Percentiles rank a stretch among this genome's conserved stretches.
phyloP scores from a whole-genome alignment of 2,797 vertebrate genomes.

The Syncerus caffer region DNA sequence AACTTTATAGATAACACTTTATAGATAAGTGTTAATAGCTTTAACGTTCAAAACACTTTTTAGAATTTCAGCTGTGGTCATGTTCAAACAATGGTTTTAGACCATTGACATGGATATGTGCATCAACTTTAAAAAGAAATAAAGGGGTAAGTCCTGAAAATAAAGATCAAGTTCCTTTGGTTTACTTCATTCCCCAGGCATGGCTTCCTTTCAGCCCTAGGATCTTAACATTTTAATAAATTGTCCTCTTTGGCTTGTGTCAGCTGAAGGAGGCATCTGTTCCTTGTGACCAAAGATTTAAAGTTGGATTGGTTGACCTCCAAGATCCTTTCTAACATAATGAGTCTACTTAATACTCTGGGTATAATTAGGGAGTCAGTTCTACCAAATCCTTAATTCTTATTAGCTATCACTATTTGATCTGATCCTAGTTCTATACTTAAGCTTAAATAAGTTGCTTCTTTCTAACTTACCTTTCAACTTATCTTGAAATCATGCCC shows the following conservation, averaged over 20 bases:
- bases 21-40: not conserved
- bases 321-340: not conserved
- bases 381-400: not conserved
- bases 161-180: not conserved
- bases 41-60: not conserved
- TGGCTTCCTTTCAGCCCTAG: not conserved
- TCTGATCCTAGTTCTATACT: conserved; percentile 28
- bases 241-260: not conserved
- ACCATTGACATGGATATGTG: not conserved
- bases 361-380: not conserved
- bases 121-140: not conserved
- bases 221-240: conserved; percentile 33
- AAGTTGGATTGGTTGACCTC: not conserved
- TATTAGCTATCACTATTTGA: conserved; percentile 41
- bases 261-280: not conserved
- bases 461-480: conserved; percentile 50
- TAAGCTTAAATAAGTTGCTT: conserved; percentile 21
- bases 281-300: not conserved
- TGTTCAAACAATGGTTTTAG: not conserved
- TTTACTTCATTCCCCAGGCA: not conserved
- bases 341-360: not conserved
- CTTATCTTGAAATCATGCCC: conserved; percentile 58
- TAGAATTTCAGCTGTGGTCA: not conserved
- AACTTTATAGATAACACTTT: not conserved
- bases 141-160: not conserved